These are phyloP conservation scores for Pollimyrus isidori DNA, from an alignment of 2,113 vertebrate genomes.

Conservation along the genomic window DNA sequence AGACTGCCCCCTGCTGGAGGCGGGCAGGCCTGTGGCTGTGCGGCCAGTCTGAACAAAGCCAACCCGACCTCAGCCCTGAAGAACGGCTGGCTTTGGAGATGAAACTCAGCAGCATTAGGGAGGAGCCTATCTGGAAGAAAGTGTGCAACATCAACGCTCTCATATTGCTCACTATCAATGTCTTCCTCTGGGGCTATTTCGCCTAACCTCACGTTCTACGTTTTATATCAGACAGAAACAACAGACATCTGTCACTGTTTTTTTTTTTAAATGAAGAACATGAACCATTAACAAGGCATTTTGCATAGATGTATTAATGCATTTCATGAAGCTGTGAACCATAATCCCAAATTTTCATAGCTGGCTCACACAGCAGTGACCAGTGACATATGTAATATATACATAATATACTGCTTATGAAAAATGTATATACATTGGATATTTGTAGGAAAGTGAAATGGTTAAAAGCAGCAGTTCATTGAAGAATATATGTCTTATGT, in stretches of 20 bases:
- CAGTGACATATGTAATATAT: not conserved
- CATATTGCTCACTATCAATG: conserved; percentile 67
- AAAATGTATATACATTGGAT: not conserved
- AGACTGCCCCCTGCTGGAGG: conserved; percentile 49
- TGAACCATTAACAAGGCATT: not conserved
- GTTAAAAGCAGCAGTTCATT: not conserved
- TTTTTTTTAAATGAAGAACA: not conserved
- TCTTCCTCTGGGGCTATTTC: conserved; percentile 88
- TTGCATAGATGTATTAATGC: not conserved
- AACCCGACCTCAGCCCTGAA: conserved; percentile 40
- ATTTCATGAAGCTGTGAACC: not conserved
- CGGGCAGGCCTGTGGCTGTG: conserved; percentile 67
- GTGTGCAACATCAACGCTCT: conserved; percentile 74
- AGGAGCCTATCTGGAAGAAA: conserved; percentile 66
- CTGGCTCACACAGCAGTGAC: not conserved
- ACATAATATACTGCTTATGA: not conserved
- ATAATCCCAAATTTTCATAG: not conserved
- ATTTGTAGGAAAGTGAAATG: not conserved
- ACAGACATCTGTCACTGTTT: not conserved
- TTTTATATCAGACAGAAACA: not conserved
- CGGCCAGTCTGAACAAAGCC: conserved; percentile 48
- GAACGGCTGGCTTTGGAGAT: conserved; percentile 51
- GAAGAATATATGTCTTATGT: not conserved
- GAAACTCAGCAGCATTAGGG: conserved; percentile 68
- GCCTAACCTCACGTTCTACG: conserved; percentile 47